Conservation (phyloP, 2,888 invertebrate genomes). For the Lithophane socia region DNA sequence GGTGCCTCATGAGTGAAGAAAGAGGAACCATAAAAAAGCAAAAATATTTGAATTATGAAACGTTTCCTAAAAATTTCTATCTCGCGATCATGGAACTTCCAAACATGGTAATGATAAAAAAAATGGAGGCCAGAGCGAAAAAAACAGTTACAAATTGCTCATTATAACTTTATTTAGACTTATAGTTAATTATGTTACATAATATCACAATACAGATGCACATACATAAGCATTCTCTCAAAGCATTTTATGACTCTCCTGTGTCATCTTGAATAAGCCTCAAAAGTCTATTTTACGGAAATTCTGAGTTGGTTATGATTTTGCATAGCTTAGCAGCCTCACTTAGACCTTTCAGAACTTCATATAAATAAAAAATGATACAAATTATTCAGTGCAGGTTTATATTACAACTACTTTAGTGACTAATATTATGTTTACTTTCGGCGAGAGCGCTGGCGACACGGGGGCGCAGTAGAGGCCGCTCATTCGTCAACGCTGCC, state of each 20-base stretch:
- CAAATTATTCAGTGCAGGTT: neutral
- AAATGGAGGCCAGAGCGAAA: neutral
- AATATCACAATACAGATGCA: constrained; percentile 57
- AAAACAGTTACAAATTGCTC: constrained; percentile 15
- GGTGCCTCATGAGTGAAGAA: neutral
- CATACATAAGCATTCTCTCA: constrained; percentile 25
- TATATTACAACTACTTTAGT: neutral
- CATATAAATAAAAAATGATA: constrained; percentile 4
- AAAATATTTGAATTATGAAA: neutral
- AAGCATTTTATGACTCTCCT: neutral
- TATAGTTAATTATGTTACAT: constrained; percentile 47
- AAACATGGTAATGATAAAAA: neutral
- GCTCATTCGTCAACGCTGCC: too few species aligned
- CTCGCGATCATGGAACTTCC: neutral
- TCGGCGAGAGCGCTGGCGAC: too few species aligned
- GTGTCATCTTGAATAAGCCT: constrained; percentile 4
- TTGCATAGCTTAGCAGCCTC: neutral
- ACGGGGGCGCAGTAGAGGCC: too few species aligned
- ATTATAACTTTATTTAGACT: constrained; percentile 50
- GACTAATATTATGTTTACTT: neutral
- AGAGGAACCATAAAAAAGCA: neutral
- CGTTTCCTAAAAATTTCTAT: neutral
- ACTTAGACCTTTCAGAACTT: neutral
- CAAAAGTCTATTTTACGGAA: neutral
- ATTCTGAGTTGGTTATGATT: neutral